These are phyloP conservation scores for Takifugu ocellatus DNA, from an alignment of 2,797 vertebrate genomes.

Conservation along the genomic window DNA sequence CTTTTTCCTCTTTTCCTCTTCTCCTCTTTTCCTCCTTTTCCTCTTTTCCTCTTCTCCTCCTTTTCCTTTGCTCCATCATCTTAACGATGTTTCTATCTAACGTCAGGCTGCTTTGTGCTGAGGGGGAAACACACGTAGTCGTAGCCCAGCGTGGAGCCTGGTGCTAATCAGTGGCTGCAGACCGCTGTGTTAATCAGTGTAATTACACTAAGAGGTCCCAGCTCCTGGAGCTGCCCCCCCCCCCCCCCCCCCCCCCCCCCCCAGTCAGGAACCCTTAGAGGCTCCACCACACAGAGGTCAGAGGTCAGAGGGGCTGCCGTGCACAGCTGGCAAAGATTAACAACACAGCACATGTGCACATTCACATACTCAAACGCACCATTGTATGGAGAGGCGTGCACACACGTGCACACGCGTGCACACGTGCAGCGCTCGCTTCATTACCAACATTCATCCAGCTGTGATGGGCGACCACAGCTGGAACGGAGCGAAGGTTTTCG, in stretches of 20 bases:
- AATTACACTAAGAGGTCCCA: conserved; percentile 70
- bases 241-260: conserved; percentile 25
- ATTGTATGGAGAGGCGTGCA: conserved; percentile 47
- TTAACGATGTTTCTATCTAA: too few relatives aligned
- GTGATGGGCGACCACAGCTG: conserved; percentile 32
- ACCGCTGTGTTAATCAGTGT: conserved; percentile 55
- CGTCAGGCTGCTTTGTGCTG: too few relatives aligned
- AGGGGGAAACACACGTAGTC: too few relatives aligned
- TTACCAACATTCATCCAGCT: conserved; percentile 38
- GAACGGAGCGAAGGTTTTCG: conserved; percentile 14
- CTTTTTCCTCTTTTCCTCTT: too few relatives aligned
- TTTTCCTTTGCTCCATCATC: not conserved
- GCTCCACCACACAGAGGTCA: conserved; percentile 46
- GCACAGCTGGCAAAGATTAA: conserved; percentile 76
- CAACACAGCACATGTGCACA: conserved; percentile 59
- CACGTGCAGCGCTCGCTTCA: conserved; percentile 32
- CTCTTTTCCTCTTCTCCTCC: not conserved
- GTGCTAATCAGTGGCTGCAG: conserved; percentile 54
- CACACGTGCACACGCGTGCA: conserved; percentile 21
- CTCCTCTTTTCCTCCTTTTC: too few relatives aligned
- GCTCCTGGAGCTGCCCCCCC: conserved; percentile 43
- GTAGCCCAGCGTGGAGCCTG: conserved; percentile 35
- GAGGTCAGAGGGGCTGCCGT: conserved; percentile 61
- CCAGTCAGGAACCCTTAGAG: conserved; percentile 38
- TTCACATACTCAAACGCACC: conserved; percentile 58